phyloP scores from a whole-genome alignment of 2,113 vertebrate genomes.

The Colaptes auratus region DNA sequence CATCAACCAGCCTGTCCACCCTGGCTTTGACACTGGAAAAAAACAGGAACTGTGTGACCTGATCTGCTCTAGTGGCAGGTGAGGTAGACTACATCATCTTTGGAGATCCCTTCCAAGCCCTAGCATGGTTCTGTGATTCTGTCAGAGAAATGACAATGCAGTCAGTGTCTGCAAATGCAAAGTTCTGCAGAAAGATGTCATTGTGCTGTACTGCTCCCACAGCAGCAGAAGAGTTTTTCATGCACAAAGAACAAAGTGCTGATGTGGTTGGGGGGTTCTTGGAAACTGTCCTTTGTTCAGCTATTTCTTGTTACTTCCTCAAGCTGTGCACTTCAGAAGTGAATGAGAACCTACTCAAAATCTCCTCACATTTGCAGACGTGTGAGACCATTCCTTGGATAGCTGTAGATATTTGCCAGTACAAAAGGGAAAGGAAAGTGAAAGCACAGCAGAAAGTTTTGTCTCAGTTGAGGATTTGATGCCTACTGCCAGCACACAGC shows the following conservation, averaged over 20 bases:
- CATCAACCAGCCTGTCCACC: not conserved
- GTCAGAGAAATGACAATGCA: not conserved
- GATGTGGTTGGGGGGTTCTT: slow-evolving; percentile 24
- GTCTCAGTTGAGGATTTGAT: not conserved
- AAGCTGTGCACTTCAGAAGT: not conserved
- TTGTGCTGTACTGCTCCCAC: not conserved
- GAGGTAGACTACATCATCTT: too few species aligned
- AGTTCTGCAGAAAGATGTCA: not conserved
- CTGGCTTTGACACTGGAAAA: not conserved
- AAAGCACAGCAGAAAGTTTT: not conserved
- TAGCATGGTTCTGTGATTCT: too few species aligned
- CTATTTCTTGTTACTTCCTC: slow-evolving; percentile 40
- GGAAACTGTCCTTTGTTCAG: not conserved
- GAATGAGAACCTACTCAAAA: not conserved
- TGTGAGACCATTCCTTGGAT: not conserved
- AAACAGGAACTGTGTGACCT: too few species aligned
- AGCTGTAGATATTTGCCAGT: not conserved
- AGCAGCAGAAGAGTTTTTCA: slow-evolving; percentile 3
- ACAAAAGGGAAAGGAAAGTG: not conserved
- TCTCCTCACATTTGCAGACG: not conserved
- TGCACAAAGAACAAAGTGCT: not conserved
- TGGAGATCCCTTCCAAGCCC: too few species aligned
- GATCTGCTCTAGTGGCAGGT: too few species aligned
- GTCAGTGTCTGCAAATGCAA: slow-evolving; percentile 15
- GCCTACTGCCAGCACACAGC: rapidly evolving